Evolutionary conservation across 1,140 invertebrate species (phyloP).

Genomic region (Liolophura sinensis): DNA sequence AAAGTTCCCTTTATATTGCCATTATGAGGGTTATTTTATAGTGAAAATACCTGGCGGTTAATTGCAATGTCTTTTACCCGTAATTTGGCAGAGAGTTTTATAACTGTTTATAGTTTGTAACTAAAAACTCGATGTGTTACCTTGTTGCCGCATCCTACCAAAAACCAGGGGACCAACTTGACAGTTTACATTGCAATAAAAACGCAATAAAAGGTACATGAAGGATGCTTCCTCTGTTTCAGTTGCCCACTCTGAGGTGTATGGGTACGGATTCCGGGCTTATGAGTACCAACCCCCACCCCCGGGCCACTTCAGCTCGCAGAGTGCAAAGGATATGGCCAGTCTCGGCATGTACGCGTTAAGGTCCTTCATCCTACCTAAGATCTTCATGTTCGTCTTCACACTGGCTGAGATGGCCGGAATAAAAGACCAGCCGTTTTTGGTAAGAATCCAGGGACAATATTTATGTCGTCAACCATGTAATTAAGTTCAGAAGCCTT

Average conservation of each 20-base stretch:
- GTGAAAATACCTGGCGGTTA: too few species aligned
- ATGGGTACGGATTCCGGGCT: conserved; percentile 41
- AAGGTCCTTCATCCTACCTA: conserved; percentile 36
- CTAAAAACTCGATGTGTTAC: too few species aligned
- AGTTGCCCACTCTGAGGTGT: conserved; percentile 41
- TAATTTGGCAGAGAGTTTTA: too few species aligned
- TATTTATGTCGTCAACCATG: neutral
- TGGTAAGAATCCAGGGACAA: conserved; percentile 27
- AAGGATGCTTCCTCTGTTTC: conserved; percentile 14
- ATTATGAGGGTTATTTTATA: too few species aligned
- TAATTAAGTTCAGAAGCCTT: neutral
- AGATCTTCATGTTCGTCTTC: conserved; percentile 23
- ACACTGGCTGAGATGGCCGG: conserved; percentile 8
- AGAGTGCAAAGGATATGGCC: conserved; percentile 17
- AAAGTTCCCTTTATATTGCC: too few species aligned
- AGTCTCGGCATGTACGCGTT: conserved; percentile 37
- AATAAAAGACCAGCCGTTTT: conserved; percentile 21
- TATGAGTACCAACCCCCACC: conserved; percentile 39
- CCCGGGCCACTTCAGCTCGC: conserved; percentile 9
- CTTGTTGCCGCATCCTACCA: too few species aligned
- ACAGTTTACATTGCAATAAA: neutral
- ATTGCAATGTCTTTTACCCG: too few species aligned
- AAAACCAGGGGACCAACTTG: neutral
- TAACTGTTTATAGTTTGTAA: too few species aligned
- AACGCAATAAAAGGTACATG: neutral